Base-by-base conservation (phyloP, 2,888 invertebrate genomes). In the Cordilura impudica region DNA sequence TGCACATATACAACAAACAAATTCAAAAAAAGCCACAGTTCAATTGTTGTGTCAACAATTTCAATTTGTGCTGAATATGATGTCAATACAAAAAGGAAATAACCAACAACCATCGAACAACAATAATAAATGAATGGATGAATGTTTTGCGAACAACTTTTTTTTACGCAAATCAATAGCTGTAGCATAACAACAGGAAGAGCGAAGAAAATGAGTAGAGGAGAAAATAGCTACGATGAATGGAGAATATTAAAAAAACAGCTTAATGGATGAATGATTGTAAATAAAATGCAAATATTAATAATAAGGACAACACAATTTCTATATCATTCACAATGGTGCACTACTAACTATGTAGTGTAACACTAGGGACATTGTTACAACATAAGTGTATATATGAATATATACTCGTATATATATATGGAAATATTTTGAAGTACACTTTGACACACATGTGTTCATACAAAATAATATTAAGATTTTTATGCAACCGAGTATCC, bases 41-140 rank as follows among this genome's bases (percentile, higher is more conserved):
- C 79, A 82, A 82, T 82, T 82, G 81, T 82, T 82, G 78, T 75
- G 81, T 82, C 81, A 82, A 82, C 82, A 82, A 80, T 80, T 79
- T 78, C 61, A 85, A 86, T 75, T 79, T 72, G 35, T 79, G 79
- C 66, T 79, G 67, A 72, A 79, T 79, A 75, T 56, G 51, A 67
- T 79, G 79, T 75, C 75, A 79, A 75, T 75, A 70, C 23, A 58
- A 54, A 35, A 78, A 67, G 18, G 61, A 67, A 51, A 71, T 56
- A 53, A 43, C 23, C 60, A 67, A 21, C 58, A 65, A 49, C n/a
- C 23, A 70, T 51, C 69, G 45, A 56, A 43, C 39, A 56, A 63
- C 56, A 70, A 63, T 51, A 63, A 58, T 63, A 67, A 75, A 66
- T 79, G 43, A 56, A 71, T 71, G 56, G 49, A 71, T 71, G 56